Evolutionary conservation across 2,113 vertebrate genomes (phyloP), one percentile per base, ranked within the genome.

Genomic region (Nipponia nippon): DNA sequence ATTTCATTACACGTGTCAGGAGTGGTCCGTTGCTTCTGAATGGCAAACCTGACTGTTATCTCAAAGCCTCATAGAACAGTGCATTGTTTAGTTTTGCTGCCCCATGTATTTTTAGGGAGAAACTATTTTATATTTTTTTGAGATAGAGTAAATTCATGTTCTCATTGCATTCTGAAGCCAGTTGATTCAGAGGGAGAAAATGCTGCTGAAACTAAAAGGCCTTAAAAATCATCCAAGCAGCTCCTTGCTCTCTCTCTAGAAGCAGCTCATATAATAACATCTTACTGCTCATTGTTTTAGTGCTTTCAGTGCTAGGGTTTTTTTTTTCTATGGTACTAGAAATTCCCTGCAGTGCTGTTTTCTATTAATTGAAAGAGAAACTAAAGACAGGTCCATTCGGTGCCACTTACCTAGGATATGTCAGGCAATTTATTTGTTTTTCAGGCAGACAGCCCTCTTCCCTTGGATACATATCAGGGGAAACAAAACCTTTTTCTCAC

Each of bases 291-390:
- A 22, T 62, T 80, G 85, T 38, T 93, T 80, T 40, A 76, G 38
- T 50, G 27, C 18, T 72, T 91, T 52, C 56, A 22, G 26, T 26
- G 18, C 34, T 66, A 17, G 14, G 11, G 9, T 30, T 76, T 69
- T 53, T 69, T 53, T 30, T 27, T 52, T 38, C 8, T 69, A 5
- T 49, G 34, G 50, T 81, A 46, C 50, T 46, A 78, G 59, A 72
- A 90, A 89, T 84, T 91, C 89, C 83, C 83, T 30, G 83, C 84
- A 83, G 50, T 91, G 50, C 2, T 78, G 22, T 81, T 84, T 89
- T 38, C 69, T 77, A 20, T 91, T 95, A 97, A 97, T 95, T 97
- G 93, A 83, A 91, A 92, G 67, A 89, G 87, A 81, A 94, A 87
- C 32, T 81, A 87, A 94, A 89, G 83, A 59, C 53, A 47, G 59